Percentiles rank a stretch among this genome's conserved stretches.
Evolutionary conservation across 2,888 invertebrate genomes (phyloP).

Genomic region (Eudemis profundana): DNA sequence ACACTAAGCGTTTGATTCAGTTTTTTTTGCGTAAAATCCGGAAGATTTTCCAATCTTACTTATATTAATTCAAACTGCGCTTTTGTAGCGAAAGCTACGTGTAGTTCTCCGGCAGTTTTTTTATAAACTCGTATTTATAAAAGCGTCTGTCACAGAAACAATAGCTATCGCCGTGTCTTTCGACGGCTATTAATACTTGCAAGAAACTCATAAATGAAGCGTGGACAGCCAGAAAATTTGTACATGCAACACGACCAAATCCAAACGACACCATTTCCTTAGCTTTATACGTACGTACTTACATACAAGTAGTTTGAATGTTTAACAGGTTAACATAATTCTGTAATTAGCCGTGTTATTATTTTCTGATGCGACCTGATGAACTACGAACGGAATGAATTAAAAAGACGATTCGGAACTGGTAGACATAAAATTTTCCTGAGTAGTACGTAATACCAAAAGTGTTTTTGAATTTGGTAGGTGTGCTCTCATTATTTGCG

Average conservation of each 20-base stretch:
- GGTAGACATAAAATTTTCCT: too few species aligned
- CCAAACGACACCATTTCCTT: not conserved
- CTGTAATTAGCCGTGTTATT: too few species aligned
- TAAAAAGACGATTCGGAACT: too few species aligned
- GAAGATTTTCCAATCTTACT: too few species aligned
- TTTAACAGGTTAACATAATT: too few species aligned
- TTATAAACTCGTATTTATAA: conserved; percentile 28
- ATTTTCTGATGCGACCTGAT: too few species aligned
- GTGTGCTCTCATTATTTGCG: not conserved
- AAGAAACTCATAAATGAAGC: conserved; percentile 26
- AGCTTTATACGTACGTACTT: too few species aligned
- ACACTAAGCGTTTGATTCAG: too few species aligned
- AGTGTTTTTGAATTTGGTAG: conserved; percentile 8
- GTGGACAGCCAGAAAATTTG: conserved; percentile 20
- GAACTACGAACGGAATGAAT: too few species aligned
- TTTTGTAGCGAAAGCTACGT: not conserved
- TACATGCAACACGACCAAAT: not conserved
- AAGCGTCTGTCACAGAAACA: conserved; percentile 28
- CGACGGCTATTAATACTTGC: conserved; percentile 45
- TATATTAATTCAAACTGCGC: not conserved
- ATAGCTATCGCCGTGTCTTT: conserved; percentile 40
- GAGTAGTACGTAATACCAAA: not conserved
- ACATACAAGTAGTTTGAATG: too few species aligned
- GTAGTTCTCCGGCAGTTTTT: not conserved
- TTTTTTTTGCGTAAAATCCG: too few species aligned